Evolutionary conservation across 1,140 invertebrate genomes (phyloP), one percentile per base, ranked within the genome.

Genomic region (Drosophila tropicalis): DNA sequence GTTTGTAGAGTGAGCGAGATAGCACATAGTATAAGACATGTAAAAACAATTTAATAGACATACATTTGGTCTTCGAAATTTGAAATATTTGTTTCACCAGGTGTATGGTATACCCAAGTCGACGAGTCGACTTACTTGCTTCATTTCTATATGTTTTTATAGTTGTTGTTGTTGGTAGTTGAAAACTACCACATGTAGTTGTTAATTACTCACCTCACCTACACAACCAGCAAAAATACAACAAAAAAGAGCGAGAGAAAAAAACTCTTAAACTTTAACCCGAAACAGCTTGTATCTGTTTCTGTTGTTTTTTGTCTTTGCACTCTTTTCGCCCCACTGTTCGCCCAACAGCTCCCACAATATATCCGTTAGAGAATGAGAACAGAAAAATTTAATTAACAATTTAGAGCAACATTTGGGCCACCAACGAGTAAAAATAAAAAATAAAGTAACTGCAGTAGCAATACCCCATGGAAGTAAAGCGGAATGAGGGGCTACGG

Each of bases 331-430:
- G 9, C 9, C 34, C 34, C 34, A 5, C 6, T 68, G 22, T 25
- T 25, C 29, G 17, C 54, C 57, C 12, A 39, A 13, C 2, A 2
- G 34, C 47, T 54, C 61, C 56, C 64, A 29, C 69, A 69, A 83
- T 72, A 84, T 71, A 77, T 74, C 57, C 73, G 66, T 71, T 68
- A 25, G 60, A 73, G 51, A 70, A 80, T 66, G 65, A 81, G 74
- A 67, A 65, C 57, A 80, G 60, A 79, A 78, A 78, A 86, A 86
- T 81, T 71, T 86, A 85, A 85, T 85, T 85, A 85, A 86, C 70
- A 85, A 85, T 85, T 85, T 85, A 78, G 62, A 78, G 68, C 62
- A 78, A 70, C 70, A 86, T 86, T 86, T 68, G 51, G 63, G 68
- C 60, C 56, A 84, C 40, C 47, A 76, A 63, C 56, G 63, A 19